Evolutionary conservation across 2,113 vertebrate species (phyloP).

Genomic region (Cryptoleucopteryx plumbea): DNA sequence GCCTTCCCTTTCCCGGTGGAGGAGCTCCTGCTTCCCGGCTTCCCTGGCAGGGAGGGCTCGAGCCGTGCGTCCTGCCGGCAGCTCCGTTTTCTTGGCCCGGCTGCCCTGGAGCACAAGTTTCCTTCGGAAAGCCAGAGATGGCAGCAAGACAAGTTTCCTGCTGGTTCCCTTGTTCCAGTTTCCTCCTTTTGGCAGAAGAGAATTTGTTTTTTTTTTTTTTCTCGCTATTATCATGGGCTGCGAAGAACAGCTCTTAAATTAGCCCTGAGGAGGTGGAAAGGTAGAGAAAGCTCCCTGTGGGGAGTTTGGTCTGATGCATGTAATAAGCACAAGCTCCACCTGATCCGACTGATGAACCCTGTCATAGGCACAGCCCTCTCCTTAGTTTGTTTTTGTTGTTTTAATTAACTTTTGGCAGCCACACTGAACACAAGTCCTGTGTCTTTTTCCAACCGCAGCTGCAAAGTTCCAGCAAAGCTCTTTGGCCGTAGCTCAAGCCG

Average conservation of each 20-base stretch:
- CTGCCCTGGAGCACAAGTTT: background rate
- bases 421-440: fast-evolving
- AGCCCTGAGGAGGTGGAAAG: conserved; percentile 15
- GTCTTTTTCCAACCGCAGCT: background rate
- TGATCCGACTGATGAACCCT: background rate
- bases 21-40: background rate
- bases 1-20: background rate
- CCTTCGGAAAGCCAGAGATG: background rate
- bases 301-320: background rate
- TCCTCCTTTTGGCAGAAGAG: background rate
- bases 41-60: fast-evolving
- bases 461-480: background rate
- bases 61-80: background rate
- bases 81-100: background rate
- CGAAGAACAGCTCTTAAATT: conserved; percentile 25
- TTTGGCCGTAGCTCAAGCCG: background rate
- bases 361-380: background rate
- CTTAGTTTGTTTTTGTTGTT: background rate
- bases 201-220: background rate
- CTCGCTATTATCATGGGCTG: background rate
- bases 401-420: background rate
- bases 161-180: background rate
- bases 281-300: background rate
- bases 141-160: conserved; percentile 1
- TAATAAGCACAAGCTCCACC: background rate